Evolutionary conservation across 2,888 invertebrate genomes (phyloP).

Genomic region (Alentia gelatinosa): DNA sequence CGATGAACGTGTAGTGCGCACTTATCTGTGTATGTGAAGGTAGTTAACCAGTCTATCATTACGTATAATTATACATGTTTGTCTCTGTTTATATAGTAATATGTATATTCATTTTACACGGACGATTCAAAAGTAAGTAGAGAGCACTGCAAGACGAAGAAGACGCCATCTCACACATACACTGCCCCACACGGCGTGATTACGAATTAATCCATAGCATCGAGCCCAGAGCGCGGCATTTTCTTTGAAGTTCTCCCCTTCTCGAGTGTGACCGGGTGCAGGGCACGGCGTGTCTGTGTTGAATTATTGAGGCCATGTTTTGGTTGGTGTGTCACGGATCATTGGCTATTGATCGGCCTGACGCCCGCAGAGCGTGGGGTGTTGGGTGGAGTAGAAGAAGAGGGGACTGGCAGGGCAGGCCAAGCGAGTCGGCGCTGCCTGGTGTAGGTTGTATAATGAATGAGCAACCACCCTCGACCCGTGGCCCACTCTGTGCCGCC

Average conservation of each 20-base stretch:
- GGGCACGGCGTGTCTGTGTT: conserved; percentile 18
- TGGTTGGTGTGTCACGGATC: conserved; percentile 47
- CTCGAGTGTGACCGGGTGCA: conserved; percentile 5
- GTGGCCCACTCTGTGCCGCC: background rate
- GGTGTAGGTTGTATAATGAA: background rate
- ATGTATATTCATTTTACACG: background rate
- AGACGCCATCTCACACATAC: no score
- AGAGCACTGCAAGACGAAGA: no score
- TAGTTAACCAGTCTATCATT: background rate
- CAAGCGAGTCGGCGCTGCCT: background rate
- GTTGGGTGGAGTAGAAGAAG: background rate
- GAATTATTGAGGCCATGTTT: conserved; percentile 26
- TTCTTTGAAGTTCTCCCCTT: background rate
- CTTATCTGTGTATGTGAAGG: background rate
- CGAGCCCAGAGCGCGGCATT: background rate
- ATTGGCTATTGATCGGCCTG: conserved; percentile 11
- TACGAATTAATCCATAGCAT: conserved; percentile 39
- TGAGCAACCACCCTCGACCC: no score
- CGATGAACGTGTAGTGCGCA: background rate
- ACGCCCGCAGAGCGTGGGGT: background rate
- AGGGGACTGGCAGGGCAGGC: background rate
- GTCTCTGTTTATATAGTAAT: background rate
- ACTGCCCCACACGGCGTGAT: background rate
- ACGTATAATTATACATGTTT: conserved; percentile 4
- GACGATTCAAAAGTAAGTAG: no score